Conservation (phyloP, 1,140 invertebrate species). For the Bombus turneri region DNA sequence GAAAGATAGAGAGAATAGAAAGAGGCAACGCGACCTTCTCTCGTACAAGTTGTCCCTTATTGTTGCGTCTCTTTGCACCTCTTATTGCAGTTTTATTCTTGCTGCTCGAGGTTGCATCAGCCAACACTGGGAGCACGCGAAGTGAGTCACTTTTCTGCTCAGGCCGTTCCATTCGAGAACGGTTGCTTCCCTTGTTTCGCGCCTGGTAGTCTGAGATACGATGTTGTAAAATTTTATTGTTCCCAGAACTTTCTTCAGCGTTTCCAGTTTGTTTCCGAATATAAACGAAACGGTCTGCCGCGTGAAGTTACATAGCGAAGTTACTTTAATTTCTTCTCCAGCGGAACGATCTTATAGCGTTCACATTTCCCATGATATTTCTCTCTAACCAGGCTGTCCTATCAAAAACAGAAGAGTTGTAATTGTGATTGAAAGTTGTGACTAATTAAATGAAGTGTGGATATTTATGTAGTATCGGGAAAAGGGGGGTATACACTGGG, state of each 20-base stretch:
- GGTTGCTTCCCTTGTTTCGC: slow-evolving; percentile 32
- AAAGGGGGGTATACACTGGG: no score
- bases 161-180: slow-evolving; percentile 28
- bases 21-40: slow-evolving; percentile 16
- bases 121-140: background rate
- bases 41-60: slow-evolving; percentile 43
- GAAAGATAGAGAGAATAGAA: no score
- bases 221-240: slow-evolving; percentile 51
- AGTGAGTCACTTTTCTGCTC: slow-evolving; percentile 18
- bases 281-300: slow-evolving; percentile 42
- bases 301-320: background rate
- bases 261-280: slow-evolving; percentile 50
- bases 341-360: background rate
- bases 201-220: slow-evolving; percentile 34
- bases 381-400: no score
- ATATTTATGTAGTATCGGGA: background rate
- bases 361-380: background rate
- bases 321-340: slow-evolving; percentile 45
- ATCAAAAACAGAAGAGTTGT: background rate
- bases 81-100: slow-evolving; percentile 28
- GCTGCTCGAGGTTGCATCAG: slow-evolving; percentile 8
- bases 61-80: slow-evolving; percentile 44
- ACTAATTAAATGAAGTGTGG: background rate
- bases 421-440: background rate
- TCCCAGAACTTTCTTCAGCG: slow-evolving; percentile 36